Base-by-base conservation (phyloP, 2,888 invertebrate species). In the Tridacna gigas region DNA sequence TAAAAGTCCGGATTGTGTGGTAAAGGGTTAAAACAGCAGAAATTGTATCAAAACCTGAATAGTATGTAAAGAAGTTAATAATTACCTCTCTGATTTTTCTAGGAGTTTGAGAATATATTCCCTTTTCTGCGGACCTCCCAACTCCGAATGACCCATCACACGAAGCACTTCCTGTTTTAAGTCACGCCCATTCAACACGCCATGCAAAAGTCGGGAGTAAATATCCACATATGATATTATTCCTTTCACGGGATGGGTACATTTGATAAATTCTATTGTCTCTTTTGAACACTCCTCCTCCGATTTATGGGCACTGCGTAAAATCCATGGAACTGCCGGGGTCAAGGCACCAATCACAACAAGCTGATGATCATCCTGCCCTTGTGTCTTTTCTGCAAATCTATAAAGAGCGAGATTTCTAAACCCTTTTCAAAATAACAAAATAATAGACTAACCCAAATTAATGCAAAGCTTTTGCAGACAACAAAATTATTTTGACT, bases 301-400 rank as follows among this genome's bases (percentile, higher is more conserved):
- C 3, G 92, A 82, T 74, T 83, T 90, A 81, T 90, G 88, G n/a
- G 91, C 91, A 79, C 90, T 90, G n/a, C 90, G 88, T 0, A 93
- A 76, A n/a, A 93, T 89, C 93, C 93, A 93, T 0, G 93, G 93
- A 37, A 93, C 86, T 0, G 92, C 91, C 0, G 91, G 87, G 3
- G 90, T 89, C 37, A 93, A 74, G 1, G 91, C 86, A 0, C 93
- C 93, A 56, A 93, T 91, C 25, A 89, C 90, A 20, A 91, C 84
- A 1, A 93, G 88, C 86, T 93, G 93, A 22, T 86, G 83, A 79
- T 93, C 93, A 26, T 88, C 82, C 0, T 45, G 60, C 13, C 79
- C 87, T 67, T 84, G 82, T 13, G 83, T 56, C 74, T 89, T 89
- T 20, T 80, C 77, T 48, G 79, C 78, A 51, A 88, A 89, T 77